Conservation (phyloP, 2,797 vertebrate species). For the Zenarchopterus dispar region DNA sequence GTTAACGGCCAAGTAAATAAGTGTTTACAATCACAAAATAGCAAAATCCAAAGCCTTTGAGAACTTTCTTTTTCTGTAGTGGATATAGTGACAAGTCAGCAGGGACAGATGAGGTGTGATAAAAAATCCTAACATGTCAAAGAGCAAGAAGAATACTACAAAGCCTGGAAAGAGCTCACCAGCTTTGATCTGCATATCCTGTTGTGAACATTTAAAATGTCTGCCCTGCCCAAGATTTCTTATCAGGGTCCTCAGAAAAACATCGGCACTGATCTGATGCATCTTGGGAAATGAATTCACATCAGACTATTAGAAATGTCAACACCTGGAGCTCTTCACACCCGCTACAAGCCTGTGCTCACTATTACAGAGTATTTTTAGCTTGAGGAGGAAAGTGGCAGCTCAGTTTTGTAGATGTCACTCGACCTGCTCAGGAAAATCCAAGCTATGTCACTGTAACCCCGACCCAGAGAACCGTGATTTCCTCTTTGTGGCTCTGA, state of each 20-base stretch:
- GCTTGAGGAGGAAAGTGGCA: neutral
- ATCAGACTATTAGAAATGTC: no score
- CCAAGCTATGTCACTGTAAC: slow-evolving; percentile 8
- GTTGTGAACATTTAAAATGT: neutral
- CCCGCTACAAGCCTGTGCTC: no score
- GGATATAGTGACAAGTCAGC: no score
- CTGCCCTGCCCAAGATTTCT: neutral
- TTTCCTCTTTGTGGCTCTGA: slow-evolving; percentile 14
- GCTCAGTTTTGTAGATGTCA: slow-evolving; percentile 21
- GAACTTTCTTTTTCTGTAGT: no score
- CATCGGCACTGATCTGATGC: neutral
- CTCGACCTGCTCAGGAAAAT: slow-evolving; percentile 36
- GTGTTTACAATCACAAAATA: no score
- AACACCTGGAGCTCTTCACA: no score
- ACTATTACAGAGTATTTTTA: no score
- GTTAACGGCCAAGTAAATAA: no score
- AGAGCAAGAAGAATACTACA: neutral
- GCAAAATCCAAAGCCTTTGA: no score
- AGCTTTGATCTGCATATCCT: neutral
- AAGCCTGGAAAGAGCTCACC: neutral
- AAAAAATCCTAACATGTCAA: slow-evolving; percentile 6
- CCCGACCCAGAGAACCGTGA: slow-evolving; percentile 2
- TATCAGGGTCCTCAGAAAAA: neutral
- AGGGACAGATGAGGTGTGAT: neutral
- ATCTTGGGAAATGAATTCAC: neutral